Percentiles rank a stretch among this genome's conserved stretches.
Evolutionary conservation across 2,797 vertebrate genomes (phyloP).

Genomic region (Coregonus sp.): DNA sequence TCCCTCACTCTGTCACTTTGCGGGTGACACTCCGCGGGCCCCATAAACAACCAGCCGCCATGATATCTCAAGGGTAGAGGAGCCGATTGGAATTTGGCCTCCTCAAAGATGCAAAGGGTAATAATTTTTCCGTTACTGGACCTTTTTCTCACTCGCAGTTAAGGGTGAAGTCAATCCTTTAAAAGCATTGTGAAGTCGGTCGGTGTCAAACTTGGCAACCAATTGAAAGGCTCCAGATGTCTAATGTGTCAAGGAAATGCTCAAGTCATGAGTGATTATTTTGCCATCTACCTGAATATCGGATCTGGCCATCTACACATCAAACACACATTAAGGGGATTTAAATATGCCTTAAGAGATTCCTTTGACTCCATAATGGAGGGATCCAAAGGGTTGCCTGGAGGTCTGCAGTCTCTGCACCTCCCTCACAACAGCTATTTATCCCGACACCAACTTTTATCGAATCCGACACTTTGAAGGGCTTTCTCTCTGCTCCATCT

Average conservation of each 20-base stretch:
- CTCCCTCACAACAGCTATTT: slow-evolving; percentile 61
- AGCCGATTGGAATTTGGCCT: slow-evolving; percentile 51
- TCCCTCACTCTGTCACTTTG: slow-evolving; percentile 62
- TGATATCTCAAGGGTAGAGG: slow-evolving; percentile 62
- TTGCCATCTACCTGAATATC: neutral
- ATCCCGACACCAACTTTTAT: slow-evolving; percentile 63
- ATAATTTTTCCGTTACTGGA: slow-evolving; percentile 55
- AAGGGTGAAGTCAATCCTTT: neutral
- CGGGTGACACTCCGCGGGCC: slow-evolving; percentile 52
- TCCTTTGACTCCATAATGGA: slow-evolving; percentile 33
- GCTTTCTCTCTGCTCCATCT: slow-evolving; percentile 62
- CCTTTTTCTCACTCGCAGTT: slow-evolving; percentile 22
- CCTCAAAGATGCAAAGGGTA: slow-evolving; percentile 55
- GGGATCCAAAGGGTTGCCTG: slow-evolving; percentile 51
- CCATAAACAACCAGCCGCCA: slow-evolving; percentile 62
- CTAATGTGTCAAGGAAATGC: slow-evolving; percentile 10
- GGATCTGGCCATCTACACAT: slow-evolving; percentile 9
- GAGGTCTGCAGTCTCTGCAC: slow-evolving; percentile 34
- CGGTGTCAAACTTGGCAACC: neutral
- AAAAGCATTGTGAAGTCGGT: neutral
- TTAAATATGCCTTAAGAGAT: slow-evolving; percentile 8
- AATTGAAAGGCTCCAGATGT: neutral
- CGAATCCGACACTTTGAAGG: slow-evolving; percentile 71
- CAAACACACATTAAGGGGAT: slow-evolving; percentile 5
- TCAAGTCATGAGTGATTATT: neutral